Conservation (phyloP, 2,888 invertebrate genomes). For the Sylvicola cinctus region DNA sequence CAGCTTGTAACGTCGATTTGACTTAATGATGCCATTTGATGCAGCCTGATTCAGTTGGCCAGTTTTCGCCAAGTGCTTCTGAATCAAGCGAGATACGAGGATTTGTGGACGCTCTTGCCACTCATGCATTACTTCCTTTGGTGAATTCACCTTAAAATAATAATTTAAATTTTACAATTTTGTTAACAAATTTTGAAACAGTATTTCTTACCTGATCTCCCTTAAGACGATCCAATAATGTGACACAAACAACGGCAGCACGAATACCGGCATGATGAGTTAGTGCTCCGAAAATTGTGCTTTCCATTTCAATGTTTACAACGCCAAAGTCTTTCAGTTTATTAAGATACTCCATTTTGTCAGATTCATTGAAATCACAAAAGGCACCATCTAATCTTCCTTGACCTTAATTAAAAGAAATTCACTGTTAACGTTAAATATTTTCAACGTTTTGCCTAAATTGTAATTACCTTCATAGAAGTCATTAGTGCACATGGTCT, state of each 20-base stretch:
- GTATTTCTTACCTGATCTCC: constrained; percentile 62
- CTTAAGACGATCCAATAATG: constrained; percentile 74
- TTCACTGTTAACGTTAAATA: background rate
- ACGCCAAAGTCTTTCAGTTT: constrained; percentile 58
- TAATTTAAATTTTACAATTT: background rate
- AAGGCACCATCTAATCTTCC: constrained; percentile 91
- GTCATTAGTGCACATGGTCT: constrained; percentile 91
- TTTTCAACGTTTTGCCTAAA: background rate
- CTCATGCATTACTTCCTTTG: constrained; percentile 73
- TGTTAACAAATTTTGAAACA: background rate
- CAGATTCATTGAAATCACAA: constrained; percentile 78
- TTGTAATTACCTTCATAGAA: constrained; percentile 80
- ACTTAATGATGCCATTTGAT: constrained; percentile 65
- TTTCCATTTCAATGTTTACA: constrained; percentile 95
- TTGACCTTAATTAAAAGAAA: constrained; percentile 40
- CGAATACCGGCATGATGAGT: constrained; percentile 84
- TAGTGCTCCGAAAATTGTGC: constrained; percentile 77
- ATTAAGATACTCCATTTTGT: constrained; percentile 74
- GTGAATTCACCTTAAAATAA: constrained; percentile 49
- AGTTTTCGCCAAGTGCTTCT: constrained; percentile 57
- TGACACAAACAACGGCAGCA: constrained; percentile 86
- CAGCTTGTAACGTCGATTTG: constrained; percentile 68
- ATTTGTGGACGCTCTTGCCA: constrained; percentile 82
- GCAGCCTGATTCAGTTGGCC: constrained; percentile 47
- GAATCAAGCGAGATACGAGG: constrained; percentile 64